These are phyloP conservation scores for Troides aeacus DNA, from an alignment of 2,888 invertebrate species.

Conservation along the genomic window DNA sequence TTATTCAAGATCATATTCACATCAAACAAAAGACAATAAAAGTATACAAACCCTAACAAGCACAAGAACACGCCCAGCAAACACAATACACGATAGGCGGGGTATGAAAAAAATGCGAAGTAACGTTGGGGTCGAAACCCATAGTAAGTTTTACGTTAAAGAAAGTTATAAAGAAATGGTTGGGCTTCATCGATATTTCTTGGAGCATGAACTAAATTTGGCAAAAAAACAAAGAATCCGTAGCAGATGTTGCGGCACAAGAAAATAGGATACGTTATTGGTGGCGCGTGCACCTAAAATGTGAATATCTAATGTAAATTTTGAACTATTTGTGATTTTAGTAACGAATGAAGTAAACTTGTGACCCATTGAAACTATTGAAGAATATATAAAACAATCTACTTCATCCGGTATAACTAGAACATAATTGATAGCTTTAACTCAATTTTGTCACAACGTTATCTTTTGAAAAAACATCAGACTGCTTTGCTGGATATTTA, in stretches of 20 bases:
- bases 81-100: constrained; percentile 5
- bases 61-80: background rate
- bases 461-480: too few species aligned
- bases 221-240: background rate
- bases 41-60: constrained; percentile 3
- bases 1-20: constrained; percentile 6
- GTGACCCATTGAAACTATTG: background rate
- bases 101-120: constrained; percentile 10
- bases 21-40: constrained; percentile 1
- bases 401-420: background rate
- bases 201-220: constrained; percentile 7
- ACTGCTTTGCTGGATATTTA: too few species aligned
- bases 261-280: constrained; percentile 8
- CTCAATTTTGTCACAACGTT: too few species aligned
- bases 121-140: constrained; percentile 14
- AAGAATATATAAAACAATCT: background rate
- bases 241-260: constrained; percentile 13
- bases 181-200: constrained; percentile 17
- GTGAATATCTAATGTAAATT: background rate
- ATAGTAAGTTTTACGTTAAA: constrained; percentile 15
- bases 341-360: background rate
- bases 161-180: constrained; percentile 11
- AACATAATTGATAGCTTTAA: too few species aligned
- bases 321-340: background rate
- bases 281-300: background rate